Base-by-base conservation (phyloP, 2,797 vertebrate species). In the Sebastes glaucus region DNA sequence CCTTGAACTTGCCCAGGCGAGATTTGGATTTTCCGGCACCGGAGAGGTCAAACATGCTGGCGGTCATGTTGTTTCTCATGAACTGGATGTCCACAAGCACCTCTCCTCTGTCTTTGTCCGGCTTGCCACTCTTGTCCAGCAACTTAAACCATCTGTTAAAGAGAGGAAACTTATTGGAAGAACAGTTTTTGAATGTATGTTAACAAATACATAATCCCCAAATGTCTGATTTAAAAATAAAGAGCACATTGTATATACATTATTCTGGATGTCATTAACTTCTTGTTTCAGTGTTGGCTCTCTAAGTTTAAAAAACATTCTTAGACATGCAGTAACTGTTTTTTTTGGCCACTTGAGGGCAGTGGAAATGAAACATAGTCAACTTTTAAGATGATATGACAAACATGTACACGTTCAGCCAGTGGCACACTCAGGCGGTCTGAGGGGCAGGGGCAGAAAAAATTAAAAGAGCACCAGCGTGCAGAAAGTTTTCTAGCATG, bases 31-130 rank as follows among this genome's bases (percentile, higher is more conserved):
- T 99, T 71, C 97, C 97, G 3, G 96, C 95, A 76, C 94, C 7
- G 1, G 98, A 98, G 27, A 99, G 96, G 67, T 99, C 98, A 0
- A 98, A 98, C 99, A 99, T 99, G 92, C 99, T 99, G 84, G 96
- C 97, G 0, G 98, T 99, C 97, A 99, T 95, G 93, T 97, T 98
- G 96, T 97, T 98, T 74, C 97, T 97, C 95, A 97, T 96, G 23
- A 99, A 99, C 87, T 97, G 97, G 91, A 99, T 96, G 70, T 99
- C 97, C 52, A 99, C 94, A 13, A 98, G 96, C 1, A 99, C 97
- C 77, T 99, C 97, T 7, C 98, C 99, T 38, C 98, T 88, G 78
- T 98, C 97, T 85, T 99, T 99, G 33, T 98, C 97, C 22, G 97
- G 93, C 72, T 98, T 99, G 0, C 98, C 98, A 0, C 95, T 94